Percentiles rank a stretch among this genome's conserved stretches.
phyloP scores from a whole-genome alignment of 2,888 invertebrate genomes.

The Macrophya alboannulata region DNA sequence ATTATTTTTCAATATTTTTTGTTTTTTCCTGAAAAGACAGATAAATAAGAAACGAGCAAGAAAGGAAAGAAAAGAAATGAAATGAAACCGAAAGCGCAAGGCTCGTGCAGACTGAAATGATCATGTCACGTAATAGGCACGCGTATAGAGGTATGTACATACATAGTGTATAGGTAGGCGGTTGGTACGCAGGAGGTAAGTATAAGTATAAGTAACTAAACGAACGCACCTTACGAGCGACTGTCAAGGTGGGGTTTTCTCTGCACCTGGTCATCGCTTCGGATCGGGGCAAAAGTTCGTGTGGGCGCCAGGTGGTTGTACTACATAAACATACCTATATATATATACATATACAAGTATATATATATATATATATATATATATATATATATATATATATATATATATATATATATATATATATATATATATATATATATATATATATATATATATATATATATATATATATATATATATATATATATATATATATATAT shows the following conservation, averaged over 20 bases:
- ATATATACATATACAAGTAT: neutral
- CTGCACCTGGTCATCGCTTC: constrained; percentile 43
- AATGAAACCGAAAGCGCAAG: neutral
- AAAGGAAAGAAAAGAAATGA: neutral
- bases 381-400: too few species aligned
- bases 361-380: neutral
- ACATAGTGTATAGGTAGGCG: neutral
- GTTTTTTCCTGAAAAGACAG: too few species aligned
- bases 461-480: neutral
- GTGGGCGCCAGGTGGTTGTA: constrained; percentile 50
- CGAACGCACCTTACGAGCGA: neutral
- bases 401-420: too few species aligned
- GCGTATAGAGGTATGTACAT: neutral
- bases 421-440: too few species aligned
- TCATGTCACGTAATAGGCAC: neutral
- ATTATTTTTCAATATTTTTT: too few species aligned
- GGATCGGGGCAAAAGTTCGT: constrained; percentile 21
- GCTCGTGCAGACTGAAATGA: neutral
- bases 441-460: neutral
- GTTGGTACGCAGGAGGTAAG: constrained; percentile 22
- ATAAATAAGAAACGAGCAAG: too few species aligned
- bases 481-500: neutral
- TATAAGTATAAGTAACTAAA: too few species aligned
- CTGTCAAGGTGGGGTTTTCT: constrained; percentile 20
- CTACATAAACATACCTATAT: neutral